These are phyloP conservation scores for Chloropsis hardwickii DNA, from an alignment of 2,113 vertebrate species.

Conservation along the genomic window DNA sequence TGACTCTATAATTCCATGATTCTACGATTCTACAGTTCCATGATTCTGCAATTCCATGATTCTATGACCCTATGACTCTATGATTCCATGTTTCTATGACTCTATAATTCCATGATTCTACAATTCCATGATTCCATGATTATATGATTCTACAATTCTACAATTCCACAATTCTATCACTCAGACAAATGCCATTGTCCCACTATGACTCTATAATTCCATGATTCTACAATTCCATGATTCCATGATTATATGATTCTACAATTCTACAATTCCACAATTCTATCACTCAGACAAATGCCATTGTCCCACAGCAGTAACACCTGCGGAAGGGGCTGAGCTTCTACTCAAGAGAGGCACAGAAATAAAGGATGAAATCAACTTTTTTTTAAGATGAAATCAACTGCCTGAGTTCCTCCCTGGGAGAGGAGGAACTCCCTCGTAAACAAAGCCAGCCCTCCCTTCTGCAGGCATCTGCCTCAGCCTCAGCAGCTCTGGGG, in stretches of 20 bases:
- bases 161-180: background rate
- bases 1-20: fast-evolving
- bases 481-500: background rate
- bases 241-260: background rate
- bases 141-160: background rate
- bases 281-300: background rate
- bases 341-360: background rate
- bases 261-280: fast-evolving
- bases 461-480: background rate
- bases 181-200: no score
- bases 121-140: fast-evolving
- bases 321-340: background rate
- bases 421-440: background rate
- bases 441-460: background rate
- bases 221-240: fast-evolving
- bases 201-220: fast-evolving
- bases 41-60: fast-evolving
- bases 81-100: fast-evolving
- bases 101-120: fast-evolving
- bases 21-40: fast-evolving
- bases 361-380: background rate
- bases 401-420: background rate
- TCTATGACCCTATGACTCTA: fast-evolving
- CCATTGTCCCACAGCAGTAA: background rate
- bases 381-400: background rate